Evolutionary conservation across 2,113 vertebrate species (phyloP), one percentile per base, ranked within the genome.

Genomic region (Calonectris borealis): DNA sequence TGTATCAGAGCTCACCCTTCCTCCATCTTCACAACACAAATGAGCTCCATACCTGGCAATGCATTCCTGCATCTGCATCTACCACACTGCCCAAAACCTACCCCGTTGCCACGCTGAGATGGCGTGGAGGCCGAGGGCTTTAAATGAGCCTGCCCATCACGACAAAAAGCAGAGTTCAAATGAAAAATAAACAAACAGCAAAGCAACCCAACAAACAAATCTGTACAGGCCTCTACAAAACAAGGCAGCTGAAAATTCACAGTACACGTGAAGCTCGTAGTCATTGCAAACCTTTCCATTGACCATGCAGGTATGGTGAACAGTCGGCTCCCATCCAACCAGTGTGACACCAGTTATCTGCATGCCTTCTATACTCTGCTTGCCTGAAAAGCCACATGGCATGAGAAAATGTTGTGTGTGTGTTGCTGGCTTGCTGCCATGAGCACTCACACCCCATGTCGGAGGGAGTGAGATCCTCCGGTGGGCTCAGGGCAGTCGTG

Each of bases 101-200:
- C 8, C 10, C 9, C 0, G 0, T 3, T 7, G 1, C 27, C 49
- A 44, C 0, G 0, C 12, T 7, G 4, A n/a, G 19, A 48, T 46
- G 9, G n/a, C 13, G n/a, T 60, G 10, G 10, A 60, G 36, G 32
- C 6, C 0, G 2, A 70, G 13, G 18, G 25, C 57, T 82, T 66
- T 42, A 42, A 65, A 90, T 21, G 20, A 90, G 9, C 25, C 26
- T 58, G 44, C 17, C 9, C 16, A 21, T 15, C 25, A 26, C 0
- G 8, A 83, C 5, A 42, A 14, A n/a, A 31, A 84, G 19, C 14
- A 27, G 10, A 86, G 42, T 31, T 75, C 78, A 58, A 66, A 70
- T 18, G 11, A 70, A 71, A 87, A 73, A 27, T 13, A 61, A 82
- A 49, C 9, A 65, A 77, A n/a, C 14, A 40, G n/a, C 38, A 66